These are phyloP conservation scores for Pristionchus entomophagus DNA, from an alignment of 2,888 invertebrate genomes.

Conservation along the genomic window DNA sequence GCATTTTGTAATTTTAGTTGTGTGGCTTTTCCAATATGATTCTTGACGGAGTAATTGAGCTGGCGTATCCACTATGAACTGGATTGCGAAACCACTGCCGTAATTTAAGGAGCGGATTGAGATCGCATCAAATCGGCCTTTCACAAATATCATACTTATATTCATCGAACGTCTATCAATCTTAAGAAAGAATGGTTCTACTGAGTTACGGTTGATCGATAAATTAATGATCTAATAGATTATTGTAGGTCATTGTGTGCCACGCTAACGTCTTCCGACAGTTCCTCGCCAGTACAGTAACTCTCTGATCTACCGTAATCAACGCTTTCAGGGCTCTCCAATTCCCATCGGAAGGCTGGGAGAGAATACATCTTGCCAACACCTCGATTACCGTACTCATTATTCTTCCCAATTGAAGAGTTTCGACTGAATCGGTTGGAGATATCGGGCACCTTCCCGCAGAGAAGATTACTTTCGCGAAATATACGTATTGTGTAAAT, in stretches of 20 bases:
- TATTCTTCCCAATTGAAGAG: conserved; percentile 89
- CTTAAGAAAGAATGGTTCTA: conserved; percentile 88
- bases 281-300: conserved; percentile 86
- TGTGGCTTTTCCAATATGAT: too few relatives aligned
- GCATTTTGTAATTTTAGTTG: too few relatives aligned
- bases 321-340: conserved; percentile 88
- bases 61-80: too few relatives aligned
- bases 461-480: conserved; percentile 78
- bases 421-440: conserved; percentile 86
- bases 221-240: too few relatives aligned
- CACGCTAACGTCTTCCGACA: conserved; percentile 98
- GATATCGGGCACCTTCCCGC: conserved; percentile 93
- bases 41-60: too few relatives aligned
- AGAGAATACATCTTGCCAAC: conserved; percentile 91
- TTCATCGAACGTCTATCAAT: conserved; percentile 87
- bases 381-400: conserved; percentile 91
- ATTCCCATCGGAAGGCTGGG: conserved; percentile 96
- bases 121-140: conserved; percentile 82
- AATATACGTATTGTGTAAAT: conserved; percentile 5
- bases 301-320: background rate
- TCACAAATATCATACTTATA: conserved; percentile 89
- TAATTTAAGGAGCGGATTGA: too few relatives aligned
- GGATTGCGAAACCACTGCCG: too few relatives aligned
- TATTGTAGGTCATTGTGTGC: conserved; percentile 85
- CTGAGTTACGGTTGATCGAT: conserved; percentile 81